Evolutionary conservation across 2,797 vertebrate species (phyloP).

Genomic region (Clarias fuscus): DNA sequence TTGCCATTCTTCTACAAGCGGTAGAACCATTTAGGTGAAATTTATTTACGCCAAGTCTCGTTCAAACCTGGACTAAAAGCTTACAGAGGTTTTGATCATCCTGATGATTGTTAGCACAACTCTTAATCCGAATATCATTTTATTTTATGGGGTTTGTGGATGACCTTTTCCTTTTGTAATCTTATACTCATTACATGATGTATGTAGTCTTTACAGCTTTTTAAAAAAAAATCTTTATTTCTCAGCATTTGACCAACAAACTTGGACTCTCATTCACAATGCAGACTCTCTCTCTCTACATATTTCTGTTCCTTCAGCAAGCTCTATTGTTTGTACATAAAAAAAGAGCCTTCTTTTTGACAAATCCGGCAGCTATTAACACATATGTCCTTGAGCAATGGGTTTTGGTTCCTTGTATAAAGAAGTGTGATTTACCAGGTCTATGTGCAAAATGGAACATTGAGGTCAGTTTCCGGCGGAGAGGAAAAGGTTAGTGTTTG

Average conservation of each 20-base stretch:
- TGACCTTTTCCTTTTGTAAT: conserved; percentile 27
- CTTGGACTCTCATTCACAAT: conserved; percentile 35
- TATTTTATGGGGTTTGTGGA: not conserved
- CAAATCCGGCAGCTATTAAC: conserved; percentile 60
- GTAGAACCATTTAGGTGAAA: not conserved
- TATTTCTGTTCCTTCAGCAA: conserved; percentile 20
- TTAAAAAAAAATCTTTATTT: not conserved
- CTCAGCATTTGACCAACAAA: not conserved
- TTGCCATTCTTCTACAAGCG: not conserved
- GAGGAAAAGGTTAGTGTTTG: conserved; percentile 60
- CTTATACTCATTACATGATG: not conserved
- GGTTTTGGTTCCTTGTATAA: conserved; percentile 53
- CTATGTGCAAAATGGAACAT: conserved; percentile 53
- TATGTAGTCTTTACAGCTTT: not conserved
- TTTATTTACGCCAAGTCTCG: not conserved
- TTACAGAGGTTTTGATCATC: not conserved
- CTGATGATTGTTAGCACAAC: not conserved
- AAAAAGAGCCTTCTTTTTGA: conserved; percentile 29
- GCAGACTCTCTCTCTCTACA: conserved; percentile 32
- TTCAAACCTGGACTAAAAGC: not conserved
- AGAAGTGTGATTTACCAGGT: conserved; percentile 60
- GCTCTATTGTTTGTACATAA: not conserved
- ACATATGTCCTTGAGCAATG: conserved; percentile 54
- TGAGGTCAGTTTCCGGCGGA: conserved; percentile 58
- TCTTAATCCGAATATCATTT: not conserved